Evolutionary conservation across 2,797 vertebrate species (phyloP).

Genomic region (Sus cebifrons): DNA sequence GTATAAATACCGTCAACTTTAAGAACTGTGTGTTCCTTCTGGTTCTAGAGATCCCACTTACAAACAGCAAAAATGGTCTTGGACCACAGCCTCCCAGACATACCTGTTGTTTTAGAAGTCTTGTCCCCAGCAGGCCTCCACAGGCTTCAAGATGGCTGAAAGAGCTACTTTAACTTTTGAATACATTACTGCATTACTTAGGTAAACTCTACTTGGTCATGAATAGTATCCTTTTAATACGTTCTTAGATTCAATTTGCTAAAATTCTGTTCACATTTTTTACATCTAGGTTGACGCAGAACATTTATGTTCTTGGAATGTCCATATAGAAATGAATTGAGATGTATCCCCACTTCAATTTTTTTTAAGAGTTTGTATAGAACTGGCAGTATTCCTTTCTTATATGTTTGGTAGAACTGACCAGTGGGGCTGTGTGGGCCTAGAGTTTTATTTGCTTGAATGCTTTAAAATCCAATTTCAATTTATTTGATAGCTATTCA

Average conservation of each 20-base stretch:
- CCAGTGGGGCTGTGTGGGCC: not conserved
- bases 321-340: not conserved
- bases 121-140: no score
- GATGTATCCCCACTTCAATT: not conserved
- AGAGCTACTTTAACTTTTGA: not conserved
- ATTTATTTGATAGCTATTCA: not conserved
- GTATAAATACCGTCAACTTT: no score
- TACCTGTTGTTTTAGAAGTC: no score
- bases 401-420: slow-evolving; percentile 18
- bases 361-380: not conserved
- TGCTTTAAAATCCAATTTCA: not conserved
- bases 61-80: no score
- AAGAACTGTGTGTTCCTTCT: no score
- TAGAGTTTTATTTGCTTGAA: not conserved
- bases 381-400: not conserved
- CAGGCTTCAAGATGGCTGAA: no score
- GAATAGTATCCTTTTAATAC: not conserved
- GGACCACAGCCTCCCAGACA: no score
- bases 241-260: not conserved
- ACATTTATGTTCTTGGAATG: slow-evolving; percentile 18
- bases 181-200: not conserved
- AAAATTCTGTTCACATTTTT: slow-evolving; percentile 28
- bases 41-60: no score
- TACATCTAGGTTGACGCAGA: not conserved
- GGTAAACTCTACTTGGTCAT: not conserved